phyloP scores from a whole-genome alignment of 2,888 invertebrate species.

The Baronia brevicornis region DNA sequence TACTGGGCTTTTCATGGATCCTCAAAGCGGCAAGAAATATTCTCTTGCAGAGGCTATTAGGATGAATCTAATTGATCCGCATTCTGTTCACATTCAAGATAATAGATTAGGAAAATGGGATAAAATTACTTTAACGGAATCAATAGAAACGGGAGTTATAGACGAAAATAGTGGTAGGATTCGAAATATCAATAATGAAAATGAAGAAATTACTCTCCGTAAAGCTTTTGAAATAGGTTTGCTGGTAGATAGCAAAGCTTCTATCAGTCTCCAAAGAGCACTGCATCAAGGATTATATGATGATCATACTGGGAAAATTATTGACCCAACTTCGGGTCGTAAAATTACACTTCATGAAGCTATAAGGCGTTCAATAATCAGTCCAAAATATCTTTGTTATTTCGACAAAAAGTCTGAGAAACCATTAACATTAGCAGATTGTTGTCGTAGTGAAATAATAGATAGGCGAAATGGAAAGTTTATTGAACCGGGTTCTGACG shows the following conservation, averaged over 20 bases:
- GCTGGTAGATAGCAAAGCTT: conserved; percentile 86
- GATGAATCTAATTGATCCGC: conserved; percentile 86
- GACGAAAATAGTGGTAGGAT: conserved; percentile 83
- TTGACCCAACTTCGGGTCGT: conserved; percentile 86
- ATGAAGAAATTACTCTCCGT: conserved; percentile 80
- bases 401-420: conserved; percentile 85
- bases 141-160: conserved; percentile 84
- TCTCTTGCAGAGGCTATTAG: conserved; percentile 89
- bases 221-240: conserved; percentile 88
- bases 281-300: conserved; percentile 91
- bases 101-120: conserved; percentile 84
- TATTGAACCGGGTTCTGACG: conserved; percentile 80
- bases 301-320: conserved; percentile 85
- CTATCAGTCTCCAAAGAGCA: conserved; percentile 88
- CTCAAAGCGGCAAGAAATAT: conserved; percentile 84
- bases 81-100: conserved; percentile 89
- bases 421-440: conserved; percentile 84
- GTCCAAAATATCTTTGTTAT: conserved; percentile 87
- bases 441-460: conserved; percentile 86
- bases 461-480: conserved; percentile 87
- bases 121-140: conserved; percentile 85
- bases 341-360: conserved; percentile 89
- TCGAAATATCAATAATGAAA: conserved; percentile 79
- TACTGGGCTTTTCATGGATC: conserved; percentile 89
- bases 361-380: conserved; percentile 85